Evolutionary conservation across 2,888 invertebrate genomes (phyloP).

Genomic region (Steromphala cineraria): DNA sequence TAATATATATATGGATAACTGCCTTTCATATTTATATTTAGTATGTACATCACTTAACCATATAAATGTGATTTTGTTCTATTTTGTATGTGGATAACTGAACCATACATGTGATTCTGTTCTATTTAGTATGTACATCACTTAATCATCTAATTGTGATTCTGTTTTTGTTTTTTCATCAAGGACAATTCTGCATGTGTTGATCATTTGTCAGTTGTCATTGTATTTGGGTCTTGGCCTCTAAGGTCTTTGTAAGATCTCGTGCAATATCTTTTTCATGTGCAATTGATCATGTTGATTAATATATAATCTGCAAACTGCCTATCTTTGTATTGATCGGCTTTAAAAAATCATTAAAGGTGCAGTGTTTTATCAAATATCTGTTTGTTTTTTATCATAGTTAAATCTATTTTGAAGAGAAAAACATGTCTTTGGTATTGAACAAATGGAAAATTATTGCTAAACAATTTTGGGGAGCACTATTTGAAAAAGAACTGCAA

Average conservation of each 20-base stretch:
- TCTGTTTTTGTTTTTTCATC: background rate
- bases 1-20: background rate
- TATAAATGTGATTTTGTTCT: background rate
- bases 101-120: background rate
- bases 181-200: slow-evolving; percentile 1
- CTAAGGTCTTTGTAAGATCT: slow-evolving; percentile 18
- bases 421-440: too few relatives aligned
- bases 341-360: slow-evolving; percentile 14
- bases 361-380: slow-evolving; percentile 3
- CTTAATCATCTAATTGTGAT: background rate
- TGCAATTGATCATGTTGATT: slow-evolving; percentile 20
- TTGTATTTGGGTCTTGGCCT: slow-evolving; percentile 7
- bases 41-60: background rate
- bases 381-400: too few relatives aligned
- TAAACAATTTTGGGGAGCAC: too few relatives aligned
- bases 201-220: slow-evolving; percentile 11
- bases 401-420: too few relatives aligned
- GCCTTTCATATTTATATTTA: background rate
- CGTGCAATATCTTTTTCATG: slow-evolving; percentile 14
- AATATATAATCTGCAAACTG: slow-evolving; percentile 19
- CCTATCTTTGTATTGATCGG: slow-evolving; percentile 17
- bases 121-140: background rate
- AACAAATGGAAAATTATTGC: too few relatives aligned
- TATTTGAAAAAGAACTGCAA: too few relatives aligned
- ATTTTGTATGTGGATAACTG: background rate